Percentiles rank a stretch among this genome's conserved stretches.
These are phyloP conservation scores for Fistularia commersonii DNA, from an alignment of 2,797 vertebrate species.

Conservation along the genomic window DNA sequence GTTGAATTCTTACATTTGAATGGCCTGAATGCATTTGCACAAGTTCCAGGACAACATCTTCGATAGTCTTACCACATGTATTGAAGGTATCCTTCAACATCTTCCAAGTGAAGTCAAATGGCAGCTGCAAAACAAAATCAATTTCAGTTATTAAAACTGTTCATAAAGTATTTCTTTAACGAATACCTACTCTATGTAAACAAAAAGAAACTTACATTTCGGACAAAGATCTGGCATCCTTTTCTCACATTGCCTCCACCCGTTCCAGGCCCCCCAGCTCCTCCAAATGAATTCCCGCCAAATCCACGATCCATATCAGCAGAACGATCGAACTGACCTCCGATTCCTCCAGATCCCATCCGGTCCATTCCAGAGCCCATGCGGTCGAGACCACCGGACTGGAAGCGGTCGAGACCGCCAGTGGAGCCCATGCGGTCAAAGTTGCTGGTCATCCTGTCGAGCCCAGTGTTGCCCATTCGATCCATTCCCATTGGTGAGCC, in stretches of 20 bases:
- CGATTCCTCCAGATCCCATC: constrained; percentile 70
- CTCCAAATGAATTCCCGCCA: constrained; percentile 83
- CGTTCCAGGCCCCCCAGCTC: constrained; percentile 81
- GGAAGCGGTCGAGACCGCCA: constrained; percentile 71
- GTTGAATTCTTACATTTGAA: background rate
- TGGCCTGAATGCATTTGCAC: background rate
- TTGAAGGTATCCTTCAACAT: constrained; percentile 98
- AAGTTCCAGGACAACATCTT: background rate
- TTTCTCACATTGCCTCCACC: constrained; percentile 83
- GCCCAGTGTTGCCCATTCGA: constrained; percentile 82
- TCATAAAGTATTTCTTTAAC: background rate
- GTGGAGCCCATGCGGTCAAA: constrained; percentile 72
- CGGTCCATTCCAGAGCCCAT: constrained; percentile 77
- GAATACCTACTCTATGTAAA: background rate
- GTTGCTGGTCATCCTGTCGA: constrained; percentile 84
- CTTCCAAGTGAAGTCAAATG: constrained; percentile 98
- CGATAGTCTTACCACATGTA: constrained; percentile 83
- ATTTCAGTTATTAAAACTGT: constrained; percentile 9
- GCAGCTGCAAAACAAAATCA: constrained; percentile 77
- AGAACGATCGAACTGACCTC: constrained; percentile 88
- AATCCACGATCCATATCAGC: constrained; percentile 92
- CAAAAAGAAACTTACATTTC: constrained; percentile 85
- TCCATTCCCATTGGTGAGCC: constrained; percentile 88
- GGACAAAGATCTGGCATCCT: constrained; percentile 98
- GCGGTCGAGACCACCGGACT: constrained; percentile 69